A percentile compares a stretch with the other conserved stretches of the same genome.
Evolutionary conservation across 2,888 invertebrate species (phyloP).

Genomic region (Sphaerophoria taeniata): DNA sequence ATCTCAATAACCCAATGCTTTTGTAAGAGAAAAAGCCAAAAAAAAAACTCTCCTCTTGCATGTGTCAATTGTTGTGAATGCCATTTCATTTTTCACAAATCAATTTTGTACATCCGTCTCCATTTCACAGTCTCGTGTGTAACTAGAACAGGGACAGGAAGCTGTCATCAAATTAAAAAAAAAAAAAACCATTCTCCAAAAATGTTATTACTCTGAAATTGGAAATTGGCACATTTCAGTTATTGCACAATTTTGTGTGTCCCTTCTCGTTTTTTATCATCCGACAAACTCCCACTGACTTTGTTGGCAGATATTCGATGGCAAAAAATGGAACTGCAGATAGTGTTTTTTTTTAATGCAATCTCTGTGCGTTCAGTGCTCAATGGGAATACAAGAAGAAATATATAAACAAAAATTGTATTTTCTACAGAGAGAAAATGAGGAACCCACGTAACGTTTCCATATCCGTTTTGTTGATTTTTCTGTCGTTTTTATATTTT

Average conservation of each 20-base stretch:
- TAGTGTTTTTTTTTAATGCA: conserved; percentile 35
- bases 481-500: conserved; percentile 18
- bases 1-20: too few species aligned
- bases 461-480: conserved; percentile 16
- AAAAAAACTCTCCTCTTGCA: not conserved
- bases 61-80: conserved; percentile 58
- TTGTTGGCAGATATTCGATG: conserved; percentile 3
- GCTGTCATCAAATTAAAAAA: conserved; percentile 43
- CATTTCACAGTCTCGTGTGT: conserved; percentile 25
- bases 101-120: conserved; percentile 50
- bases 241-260: conserved; percentile 11
- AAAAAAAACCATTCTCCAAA: conserved; percentile 32
- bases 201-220: conserved; percentile 63
- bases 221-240: conserved; percentile 59
- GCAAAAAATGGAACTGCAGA: not conserved
- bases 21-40: not conserved
- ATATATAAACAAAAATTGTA: not conserved
- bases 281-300: not conserved
- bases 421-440: not conserved
- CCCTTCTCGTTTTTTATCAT: too few species aligned
- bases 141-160: conserved; percentile 25
- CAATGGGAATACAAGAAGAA: not conserved
- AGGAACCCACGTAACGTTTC: conserved; percentile 2
- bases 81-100: conserved; percentile 52
- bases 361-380: conserved; percentile 49